Base-by-base conservation (phyloP, 2,113 vertebrate species). In the Platichthys stellatus region DNA sequence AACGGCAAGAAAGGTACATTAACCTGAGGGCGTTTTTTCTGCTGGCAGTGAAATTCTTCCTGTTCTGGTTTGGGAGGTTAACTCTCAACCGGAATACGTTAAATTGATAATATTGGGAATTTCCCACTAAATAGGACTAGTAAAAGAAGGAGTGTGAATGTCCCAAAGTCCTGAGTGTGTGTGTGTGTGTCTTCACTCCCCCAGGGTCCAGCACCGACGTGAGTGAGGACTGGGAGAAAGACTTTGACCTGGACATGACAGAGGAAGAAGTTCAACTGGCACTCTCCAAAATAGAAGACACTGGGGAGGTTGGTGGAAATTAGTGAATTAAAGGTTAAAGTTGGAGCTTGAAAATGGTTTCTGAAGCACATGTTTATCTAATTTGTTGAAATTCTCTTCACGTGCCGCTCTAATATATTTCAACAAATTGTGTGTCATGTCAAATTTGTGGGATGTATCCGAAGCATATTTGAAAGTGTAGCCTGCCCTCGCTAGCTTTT, bases 161-260 rank as follows among this genome's bases (percentile, higher is more conserved):
- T 74, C 21, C 60, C 24, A 38, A 43, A 69, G 40, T 43, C 40
- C 10, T 43, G 40, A 13, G 40, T 43, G 2, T 40, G n/a, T 70
- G 2, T 71, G 38, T 40, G 9, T 40, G 18, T 70, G 2, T 71
- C 8, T 28, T 1, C 28, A 12, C 26, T 24, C 11, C 2, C 8
- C 23, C 81, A 99, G 98, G 97, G 67, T 99, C 98, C 24, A 99
- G 98, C 91, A 99, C 97, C 0, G 98, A 99, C 2, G 96, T 99
- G 84, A 99, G 98, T 0, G 98, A 99, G 86, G 98, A 99, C 92
- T 99, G 98, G 98, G 98, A 99, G 56, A 99, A 99, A 89, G 98
- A 99, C 84, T 99, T 99, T 76, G 97, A 99, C 81, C 88, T 99
- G 94, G 98, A 99, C 92, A 99, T 99, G 98, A 99, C 98, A 0